phyloP scores from a whole-genome alignment of 1,140 invertebrate genomes.

The Heliconius nattereri region DNA sequence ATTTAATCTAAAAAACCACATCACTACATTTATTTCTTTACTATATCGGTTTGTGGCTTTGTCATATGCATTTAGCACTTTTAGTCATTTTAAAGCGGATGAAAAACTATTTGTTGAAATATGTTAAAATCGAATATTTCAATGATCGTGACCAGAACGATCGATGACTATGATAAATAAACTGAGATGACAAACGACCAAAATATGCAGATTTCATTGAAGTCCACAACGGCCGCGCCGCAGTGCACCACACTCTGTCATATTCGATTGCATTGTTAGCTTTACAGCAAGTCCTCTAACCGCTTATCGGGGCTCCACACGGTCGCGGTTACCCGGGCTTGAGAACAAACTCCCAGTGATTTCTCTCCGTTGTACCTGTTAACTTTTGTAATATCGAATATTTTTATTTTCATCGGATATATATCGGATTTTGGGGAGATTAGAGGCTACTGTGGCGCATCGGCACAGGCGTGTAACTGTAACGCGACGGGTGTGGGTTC shows the following conservation, averaged over 20 bases:
- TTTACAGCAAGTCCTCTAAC: conserved; percentile 6
- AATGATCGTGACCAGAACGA: conserved; percentile 23
- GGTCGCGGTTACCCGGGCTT: background rate
- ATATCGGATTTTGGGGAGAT: background rate
- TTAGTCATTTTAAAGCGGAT: background rate
- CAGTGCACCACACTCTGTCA: conserved; percentile 33
- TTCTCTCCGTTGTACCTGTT: background rate
- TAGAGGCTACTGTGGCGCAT: no score
- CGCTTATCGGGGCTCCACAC: conserved; percentile 2
- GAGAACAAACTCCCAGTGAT: conserved; percentile 4
- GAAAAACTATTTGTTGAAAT: conserved; percentile 8
- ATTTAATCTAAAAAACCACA: background rate
- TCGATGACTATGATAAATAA: conserved; percentile 37
- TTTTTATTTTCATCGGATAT: no score
- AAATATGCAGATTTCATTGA: conserved; percentile 46
- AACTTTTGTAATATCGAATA: background rate
- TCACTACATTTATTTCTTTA: background rate
- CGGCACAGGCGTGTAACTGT: no score
- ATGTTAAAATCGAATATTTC: conserved; percentile 12
- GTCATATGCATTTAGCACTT: background rate
- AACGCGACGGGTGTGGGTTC: no score
- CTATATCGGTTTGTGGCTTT: background rate
- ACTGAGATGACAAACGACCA: conserved; percentile 38
- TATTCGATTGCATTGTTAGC: conserved; percentile 23
- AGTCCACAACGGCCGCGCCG: conserved; percentile 38